Evolutionary conservation across 1,140 invertebrate species (phyloP).

Genomic region (Drosophila eugracilis): DNA sequence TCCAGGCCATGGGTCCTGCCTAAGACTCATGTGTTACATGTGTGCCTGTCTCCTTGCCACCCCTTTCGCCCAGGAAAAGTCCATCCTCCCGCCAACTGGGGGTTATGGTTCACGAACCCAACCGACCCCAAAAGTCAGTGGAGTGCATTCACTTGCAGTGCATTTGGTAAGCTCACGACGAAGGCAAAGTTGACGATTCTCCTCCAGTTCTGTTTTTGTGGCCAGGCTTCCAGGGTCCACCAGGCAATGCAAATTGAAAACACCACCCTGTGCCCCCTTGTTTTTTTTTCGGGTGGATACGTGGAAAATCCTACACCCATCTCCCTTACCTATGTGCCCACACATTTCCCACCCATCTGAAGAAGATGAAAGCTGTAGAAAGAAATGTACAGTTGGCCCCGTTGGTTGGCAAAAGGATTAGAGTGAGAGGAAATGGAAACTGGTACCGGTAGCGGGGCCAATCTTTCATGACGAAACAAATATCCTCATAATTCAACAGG

Average conservation of each 20-base stretch:
- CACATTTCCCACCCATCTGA: background rate
- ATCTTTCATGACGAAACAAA: constrained; percentile 83
- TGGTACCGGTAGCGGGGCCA: constrained; percentile 55
- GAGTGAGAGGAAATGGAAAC: constrained; percentile 42
- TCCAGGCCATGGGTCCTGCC: constrained; percentile 62
- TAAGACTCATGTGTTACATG: constrained; percentile 66
- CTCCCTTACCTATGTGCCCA: too few species aligned
- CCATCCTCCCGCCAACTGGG: background rate
- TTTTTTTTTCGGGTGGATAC: background rate
- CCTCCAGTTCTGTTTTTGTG: constrained; percentile 43
- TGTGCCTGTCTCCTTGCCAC: constrained; percentile 25
- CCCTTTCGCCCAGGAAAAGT: background rate
- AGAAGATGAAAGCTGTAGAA: constrained; percentile 34
- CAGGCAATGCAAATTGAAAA: constrained; percentile 65
- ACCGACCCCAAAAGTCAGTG: constrained; percentile 67
- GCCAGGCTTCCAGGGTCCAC: constrained; percentile 37
- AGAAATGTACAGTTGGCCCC: constrained; percentile 59
- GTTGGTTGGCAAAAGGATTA: constrained; percentile 58
- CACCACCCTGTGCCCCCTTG: constrained; percentile 5
- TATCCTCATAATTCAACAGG: constrained; percentile 83
- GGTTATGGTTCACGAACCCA: constrained; percentile 60
- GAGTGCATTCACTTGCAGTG: constrained; percentile 81
- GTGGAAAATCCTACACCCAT: background rate
- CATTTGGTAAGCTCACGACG: constrained; percentile 81
- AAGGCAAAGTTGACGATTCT: constrained; percentile 79